phyloP scores from a whole-genome alignment of 2,113 vertebrate genomes.

The Plestiodon gilberti region DNA sequence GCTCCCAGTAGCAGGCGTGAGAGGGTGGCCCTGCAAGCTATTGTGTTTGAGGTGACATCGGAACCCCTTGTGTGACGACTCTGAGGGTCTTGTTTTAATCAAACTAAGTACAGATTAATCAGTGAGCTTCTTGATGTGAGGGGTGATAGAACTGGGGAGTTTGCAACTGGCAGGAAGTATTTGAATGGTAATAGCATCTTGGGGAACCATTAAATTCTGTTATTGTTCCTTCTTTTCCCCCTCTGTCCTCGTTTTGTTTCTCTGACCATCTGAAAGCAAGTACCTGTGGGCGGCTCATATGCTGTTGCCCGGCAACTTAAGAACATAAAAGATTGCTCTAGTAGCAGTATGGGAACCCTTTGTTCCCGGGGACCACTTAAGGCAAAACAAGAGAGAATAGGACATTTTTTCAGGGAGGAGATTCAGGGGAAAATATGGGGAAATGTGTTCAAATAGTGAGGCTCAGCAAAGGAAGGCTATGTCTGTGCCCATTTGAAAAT shows the following conservation, averaged over 20 bases:
- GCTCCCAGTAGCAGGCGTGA: too few relatives aligned
- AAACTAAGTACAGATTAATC: neutral
- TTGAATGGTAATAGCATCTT: neutral
- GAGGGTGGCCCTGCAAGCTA: too few relatives aligned
- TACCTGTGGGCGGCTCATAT: constrained; percentile 15
- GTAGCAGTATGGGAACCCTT: neutral
- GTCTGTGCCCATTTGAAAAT: neutral
- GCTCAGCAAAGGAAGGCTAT: neutral
- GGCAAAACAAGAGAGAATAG: neutral
- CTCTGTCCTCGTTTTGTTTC: constrained; percentile 17
- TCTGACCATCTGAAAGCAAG: neutral
- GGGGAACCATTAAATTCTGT: neutral
- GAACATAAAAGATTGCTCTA: neutral
- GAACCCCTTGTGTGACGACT: too few relatives aligned
- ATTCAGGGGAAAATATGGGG: neutral
- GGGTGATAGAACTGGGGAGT: too few relatives aligned
- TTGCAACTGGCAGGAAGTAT: too few relatives aligned
- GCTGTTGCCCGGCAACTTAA: neutral
- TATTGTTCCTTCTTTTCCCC: neutral
- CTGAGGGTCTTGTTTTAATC: neutral
- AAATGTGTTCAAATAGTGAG: neutral
- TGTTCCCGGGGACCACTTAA: constrained; percentile 21
- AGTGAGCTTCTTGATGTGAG: neutral
- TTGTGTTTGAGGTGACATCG: too few relatives aligned
- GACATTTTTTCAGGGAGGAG: neutral